Base-by-base conservation (phyloP, 2,797 vertebrate genomes). In the Microctenopoma steveboyesi region DNA sequence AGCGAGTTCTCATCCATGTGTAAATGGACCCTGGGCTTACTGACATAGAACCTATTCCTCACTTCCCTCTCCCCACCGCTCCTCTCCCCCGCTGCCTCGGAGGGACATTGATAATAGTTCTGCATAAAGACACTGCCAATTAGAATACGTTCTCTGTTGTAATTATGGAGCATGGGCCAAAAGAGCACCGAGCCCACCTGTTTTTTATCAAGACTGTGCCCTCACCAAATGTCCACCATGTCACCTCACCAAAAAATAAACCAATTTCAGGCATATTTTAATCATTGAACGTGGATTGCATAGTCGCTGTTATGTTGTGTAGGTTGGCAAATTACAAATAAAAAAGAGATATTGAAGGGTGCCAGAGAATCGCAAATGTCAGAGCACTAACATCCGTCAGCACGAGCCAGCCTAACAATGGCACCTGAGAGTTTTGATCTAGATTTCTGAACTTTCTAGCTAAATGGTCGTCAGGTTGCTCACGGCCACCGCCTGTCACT, bases 111-210 rank as follows among this genome's bases (percentile, higher is more conserved):
- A 91, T 92, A 93, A 92, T 92, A 87, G 92, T 81, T 83, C 84
- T 81, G 85, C 90, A 93, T 88, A 89, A 93, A 92, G 90, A 90
- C 88, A 86, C 89, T 91, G 90, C 85, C 92, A 92, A 93, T 92
- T 94, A 93, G 84, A 89, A 91, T 83, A 86, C 69, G 67, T 87
- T 92, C 79, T 72, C 82, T 77, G 69, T 78, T 91, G 82, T 94
- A 92, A 93, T 93, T 92, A 91, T 79, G 57, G 76, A 78, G 83
- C 81, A 81, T 50, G 78, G 83, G 86, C 83, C 84, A 86, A 87
- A 91, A 88, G 89, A 87, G 83, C 88, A 85, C 76, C 55, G 47
- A 73, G 73, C 74, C 78, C 69, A 81, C 74, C 76, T 76, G 58
- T 70, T 86, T 90, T 50, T 79, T 33, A 87, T 89, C 77, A 83